phyloP scores from a whole-genome alignment of 2,113 vertebrate genomes.

The Mandrillus leucophaeus region DNA sequence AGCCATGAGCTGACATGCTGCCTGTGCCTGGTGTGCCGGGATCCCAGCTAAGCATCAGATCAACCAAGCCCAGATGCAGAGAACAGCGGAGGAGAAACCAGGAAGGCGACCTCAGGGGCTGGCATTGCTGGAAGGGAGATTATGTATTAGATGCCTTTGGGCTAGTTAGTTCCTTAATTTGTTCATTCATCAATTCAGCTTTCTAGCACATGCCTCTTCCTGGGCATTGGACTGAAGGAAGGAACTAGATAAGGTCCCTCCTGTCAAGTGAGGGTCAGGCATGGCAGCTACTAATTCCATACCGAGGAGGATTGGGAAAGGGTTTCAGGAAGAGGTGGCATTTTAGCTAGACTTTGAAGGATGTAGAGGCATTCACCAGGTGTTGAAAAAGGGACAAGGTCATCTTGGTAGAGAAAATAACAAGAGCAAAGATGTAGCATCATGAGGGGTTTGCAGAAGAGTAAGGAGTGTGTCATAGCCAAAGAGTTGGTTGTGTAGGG shows the following conservation, averaged over 20 bases:
- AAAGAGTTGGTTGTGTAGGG: background rate
- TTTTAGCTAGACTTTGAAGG: background rate
- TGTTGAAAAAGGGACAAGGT: background rate
- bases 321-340: background rate
- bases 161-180: background rate
- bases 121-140: background rate
- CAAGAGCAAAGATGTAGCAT: background rate
- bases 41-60: background rate
- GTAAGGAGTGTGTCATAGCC: rapidly evolving
- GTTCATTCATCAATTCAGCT: background rate
- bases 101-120: background rate
- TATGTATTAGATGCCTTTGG: background rate
- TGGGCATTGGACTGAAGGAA: background rate
- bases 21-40: background rate
- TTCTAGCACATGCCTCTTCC: background rate
- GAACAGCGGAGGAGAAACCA: background rate
- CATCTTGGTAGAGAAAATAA: background rate
- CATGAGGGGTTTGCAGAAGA: too few relatives aligned
- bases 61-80: background rate
- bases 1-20: too few relatives aligned
- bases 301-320: background rate
- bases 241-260: background rate
- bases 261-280: background rate
- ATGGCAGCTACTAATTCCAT: background rate
- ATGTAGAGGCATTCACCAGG: background rate